These are phyloP conservation scores for Lerista edwardsae DNA, from an alignment of 2,797 vertebrate species.

Conservation along the genomic window DNA sequence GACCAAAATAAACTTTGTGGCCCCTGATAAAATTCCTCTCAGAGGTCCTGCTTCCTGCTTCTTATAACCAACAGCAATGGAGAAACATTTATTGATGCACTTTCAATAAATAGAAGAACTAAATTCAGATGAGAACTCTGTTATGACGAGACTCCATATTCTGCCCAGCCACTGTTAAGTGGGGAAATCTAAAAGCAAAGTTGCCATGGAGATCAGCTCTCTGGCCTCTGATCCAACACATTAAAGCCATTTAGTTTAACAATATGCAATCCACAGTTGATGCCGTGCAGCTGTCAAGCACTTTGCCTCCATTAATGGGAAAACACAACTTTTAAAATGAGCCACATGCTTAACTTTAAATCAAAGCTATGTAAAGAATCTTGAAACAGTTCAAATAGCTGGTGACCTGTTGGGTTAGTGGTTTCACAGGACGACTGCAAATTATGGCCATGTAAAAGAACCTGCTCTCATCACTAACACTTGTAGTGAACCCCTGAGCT, in stretches of 20 bases:
- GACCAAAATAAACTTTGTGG: too few relatives aligned
- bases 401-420: not conserved
- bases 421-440: not conserved
- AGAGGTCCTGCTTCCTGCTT: too few relatives aligned
- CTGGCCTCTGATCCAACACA: conserved; percentile 75
- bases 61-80: conserved; percentile 48
- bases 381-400: conserved; percentile 49
- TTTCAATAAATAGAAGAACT: conserved; percentile 71
- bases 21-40: too few relatives aligned
- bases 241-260: conserved; percentile 76
- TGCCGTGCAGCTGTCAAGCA: conserved; percentile 70
- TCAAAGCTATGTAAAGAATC: conserved; percentile 44
- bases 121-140: conserved; percentile 51
- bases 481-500: not conserved
- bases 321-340: conserved; percentile 56
- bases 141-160: conserved; percentile 63
- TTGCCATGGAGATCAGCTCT: conserved; percentile 79
- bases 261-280: conserved; percentile 71
- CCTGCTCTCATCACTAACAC: not conserved
- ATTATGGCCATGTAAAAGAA: not conserved
- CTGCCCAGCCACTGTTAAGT: conserved; percentile 49
- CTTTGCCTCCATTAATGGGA: conserved; percentile 58
- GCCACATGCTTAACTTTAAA: conserved; percentile 54
- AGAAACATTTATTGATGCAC: conserved; percentile 66
- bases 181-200: conserved; percentile 69